phyloP scores from a whole-genome alignment of 2,888 invertebrate species.

The Coleophora deauratella region DNA sequence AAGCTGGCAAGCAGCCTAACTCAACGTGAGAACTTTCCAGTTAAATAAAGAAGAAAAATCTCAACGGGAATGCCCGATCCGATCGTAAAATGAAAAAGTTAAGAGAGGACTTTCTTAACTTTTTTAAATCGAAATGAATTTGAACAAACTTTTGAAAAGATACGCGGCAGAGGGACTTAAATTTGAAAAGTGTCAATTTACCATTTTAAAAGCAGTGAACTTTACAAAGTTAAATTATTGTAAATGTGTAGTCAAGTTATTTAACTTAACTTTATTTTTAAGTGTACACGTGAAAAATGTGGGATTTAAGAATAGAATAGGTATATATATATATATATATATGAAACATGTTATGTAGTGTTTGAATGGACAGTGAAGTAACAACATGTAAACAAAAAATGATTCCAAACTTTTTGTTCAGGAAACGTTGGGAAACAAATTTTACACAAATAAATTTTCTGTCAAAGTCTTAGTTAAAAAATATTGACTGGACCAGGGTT shows the following conservation, averaged over 20 bases:
- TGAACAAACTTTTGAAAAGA: slow-evolving; percentile 16
- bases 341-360: no score
- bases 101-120: slow-evolving; percentile 5
- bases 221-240: background rate
- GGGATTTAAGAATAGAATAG: no score
- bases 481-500: no score
- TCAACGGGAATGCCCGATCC: background rate
- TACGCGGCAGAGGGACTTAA: slow-evolving; percentile 11
- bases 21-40: slow-evolving; percentile 34
- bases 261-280: no score
- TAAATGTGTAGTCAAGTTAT: background rate
- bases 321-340: no score
- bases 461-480: no score
- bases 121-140: slow-evolving; percentile 20
- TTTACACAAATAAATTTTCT: no score
- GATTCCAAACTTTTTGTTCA: no score
- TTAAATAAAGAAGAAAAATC: slow-evolving; percentile 7
- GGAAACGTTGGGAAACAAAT: no score
- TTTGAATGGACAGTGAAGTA: no score
- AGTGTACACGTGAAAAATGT: no score
- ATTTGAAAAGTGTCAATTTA: slow-evolving; percentile 10
- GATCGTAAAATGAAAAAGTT: slow-evolving; percentile 4
- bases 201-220: background rate
- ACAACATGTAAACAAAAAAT: no score
- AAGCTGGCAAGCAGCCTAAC: slow-evolving; percentile 42